Base-by-base conservation (phyloP, 1,140 invertebrate genomes). In the Leptonema lineaticorne region DNA sequence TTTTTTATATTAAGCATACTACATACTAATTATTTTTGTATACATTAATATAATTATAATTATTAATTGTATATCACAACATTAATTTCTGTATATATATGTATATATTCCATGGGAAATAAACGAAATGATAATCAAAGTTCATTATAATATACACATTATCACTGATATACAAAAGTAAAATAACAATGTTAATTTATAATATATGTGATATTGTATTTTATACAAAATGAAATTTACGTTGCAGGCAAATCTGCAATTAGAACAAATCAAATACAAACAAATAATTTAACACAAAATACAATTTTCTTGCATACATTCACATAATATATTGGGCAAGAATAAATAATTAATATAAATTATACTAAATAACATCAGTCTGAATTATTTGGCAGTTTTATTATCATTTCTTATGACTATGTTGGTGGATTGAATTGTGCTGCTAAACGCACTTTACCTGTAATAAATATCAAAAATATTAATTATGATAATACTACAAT, bases 391-490 rank as follows among this genome's bases (percentile, higher is more conserved):
- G 62, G 46, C 50, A 45, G 9, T 48, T 48, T 28, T 30, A 9
- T 11, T 11, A 57, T 41, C 58, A 8, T 27, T 63, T 8, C 9
- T 27, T 65, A 16, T 3, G 16, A n/a, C 26, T 56, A 66, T 22
- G 62, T 33, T 14, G 76, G 75, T n/a, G 76, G 75, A 71, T 81
- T 78, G 69, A 83, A 83, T 67, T 81, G 80, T 45, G 81, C 80
- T 16, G 81, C 81, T 68, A 83, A 66, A 57, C 81, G 80, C 37
- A 76, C 78, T 60, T 80, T 79, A 77, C 81, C 81, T 82, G 75
- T 5, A 53, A 3, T 58, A 74, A 37, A 24, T 7, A 59, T 28
- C 26, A 60, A 16, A 37, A 37, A 16, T 57, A 57, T 26, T 57
- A 18, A 16, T 20, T 20, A 53, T 22, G 16, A 26, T 24, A 53